Percentiles rank a stretch among this genome's conserved stretches.
These are phyloP conservation scores for Corvus hawaiiensis DNA, from an alignment of 2,113 vertebrate species.

Conservation along the genomic window DNA sequence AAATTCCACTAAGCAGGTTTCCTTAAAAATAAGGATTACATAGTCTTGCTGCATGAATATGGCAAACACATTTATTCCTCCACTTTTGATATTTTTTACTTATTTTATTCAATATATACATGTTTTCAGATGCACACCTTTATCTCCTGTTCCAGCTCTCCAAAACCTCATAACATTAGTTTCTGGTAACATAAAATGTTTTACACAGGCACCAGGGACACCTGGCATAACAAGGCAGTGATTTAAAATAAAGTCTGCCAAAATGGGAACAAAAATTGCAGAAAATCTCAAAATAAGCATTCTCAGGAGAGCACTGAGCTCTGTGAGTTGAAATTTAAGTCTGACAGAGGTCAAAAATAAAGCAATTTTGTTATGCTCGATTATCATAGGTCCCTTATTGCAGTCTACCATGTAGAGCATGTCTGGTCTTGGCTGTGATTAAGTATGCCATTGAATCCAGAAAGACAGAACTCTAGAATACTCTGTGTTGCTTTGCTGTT, in stretches of 20 bases:
- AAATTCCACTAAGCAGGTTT: not conserved
- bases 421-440: not conserved
- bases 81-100: not conserved
- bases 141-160: not conserved
- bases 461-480: not conserved
- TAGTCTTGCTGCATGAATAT: not conserved
- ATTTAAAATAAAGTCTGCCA: conserved; percentile 8
- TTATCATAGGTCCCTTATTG: not conserved
- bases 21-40: not conserved
- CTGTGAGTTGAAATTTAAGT: not conserved
- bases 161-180: not conserved
- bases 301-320: not conserved
- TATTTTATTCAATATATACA: not conserved
- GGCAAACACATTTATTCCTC: not conserved
- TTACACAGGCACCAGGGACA: not conserved
- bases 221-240: not conserved
- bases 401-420: not conserved
- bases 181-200: not conserved
- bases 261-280: not conserved
- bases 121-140: not conserved
- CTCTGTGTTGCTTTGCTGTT: not conserved
- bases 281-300: conserved; percentile 6
- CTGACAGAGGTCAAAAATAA: not conserved
- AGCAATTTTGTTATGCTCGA: not conserved
- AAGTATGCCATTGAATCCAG: not conserved